phyloP scores from a whole-genome alignment of 2,797 vertebrate genomes.

The Phoebastria nigripes region DNA sequence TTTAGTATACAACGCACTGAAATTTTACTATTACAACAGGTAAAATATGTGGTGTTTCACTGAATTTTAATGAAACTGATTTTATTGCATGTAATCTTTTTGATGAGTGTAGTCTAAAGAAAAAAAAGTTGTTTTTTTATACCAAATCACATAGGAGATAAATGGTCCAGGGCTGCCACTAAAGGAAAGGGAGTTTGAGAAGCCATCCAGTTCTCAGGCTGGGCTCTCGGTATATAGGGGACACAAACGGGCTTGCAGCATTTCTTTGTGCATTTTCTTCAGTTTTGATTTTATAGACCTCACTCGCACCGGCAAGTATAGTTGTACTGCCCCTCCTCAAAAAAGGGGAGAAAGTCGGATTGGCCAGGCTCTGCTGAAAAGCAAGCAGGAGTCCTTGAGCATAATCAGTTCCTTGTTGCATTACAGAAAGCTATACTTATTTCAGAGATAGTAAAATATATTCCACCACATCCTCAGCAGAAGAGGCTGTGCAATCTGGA shows the following conservation, averaged over 20 bases:
- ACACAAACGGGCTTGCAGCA: neutral
- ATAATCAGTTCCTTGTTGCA: neutral
- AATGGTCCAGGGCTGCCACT: neutral
- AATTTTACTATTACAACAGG: neutral
- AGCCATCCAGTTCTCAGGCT: neutral
- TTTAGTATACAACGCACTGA: neutral
- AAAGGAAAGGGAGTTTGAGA: neutral
- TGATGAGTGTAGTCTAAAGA: neutral
- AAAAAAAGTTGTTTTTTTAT: neutral
- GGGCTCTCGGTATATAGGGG: no score
- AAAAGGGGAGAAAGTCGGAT: neutral
- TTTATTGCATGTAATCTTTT: neutral
- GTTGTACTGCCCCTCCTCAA: neutral
- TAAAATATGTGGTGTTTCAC: neutral
- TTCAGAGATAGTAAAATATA: neutral
- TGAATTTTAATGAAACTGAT: neutral
- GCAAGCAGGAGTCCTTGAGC: neutral
- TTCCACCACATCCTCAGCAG: neutral
- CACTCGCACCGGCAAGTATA: neutral
- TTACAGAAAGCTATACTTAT: conserved; percentile 6
- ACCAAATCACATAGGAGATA: neutral
- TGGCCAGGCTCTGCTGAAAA: neutral
- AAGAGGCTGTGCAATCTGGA: neutral
- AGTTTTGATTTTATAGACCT: neutral
- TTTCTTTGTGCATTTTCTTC: neutral